Evolutionary conservation across 23 tunicate species (phyloP).

Genomic region (Trididemnum nubilum): DNA sequence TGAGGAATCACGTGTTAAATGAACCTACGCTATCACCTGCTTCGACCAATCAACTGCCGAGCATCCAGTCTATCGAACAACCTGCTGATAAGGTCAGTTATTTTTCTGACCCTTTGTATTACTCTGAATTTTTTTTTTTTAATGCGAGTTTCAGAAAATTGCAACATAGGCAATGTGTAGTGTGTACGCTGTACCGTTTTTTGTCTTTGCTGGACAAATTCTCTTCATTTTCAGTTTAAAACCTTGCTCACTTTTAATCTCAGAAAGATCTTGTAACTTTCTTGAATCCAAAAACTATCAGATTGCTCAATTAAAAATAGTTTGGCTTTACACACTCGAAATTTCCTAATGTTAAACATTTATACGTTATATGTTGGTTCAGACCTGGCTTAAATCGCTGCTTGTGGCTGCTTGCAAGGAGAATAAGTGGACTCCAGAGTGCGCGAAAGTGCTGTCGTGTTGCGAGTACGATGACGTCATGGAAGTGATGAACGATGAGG

Average conservation of each 20-base stretch:
- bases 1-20: constrained; percentile 11
- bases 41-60: neutral
- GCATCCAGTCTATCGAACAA: neutral
- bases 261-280: too few relatives aligned
- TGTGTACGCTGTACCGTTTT: too few relatives aligned
- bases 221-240: too few relatives aligned
- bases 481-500: constrained; percentile 48
- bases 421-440: constrained; percentile 47
- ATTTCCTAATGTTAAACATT: too few relatives aligned
- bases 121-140: neutral
- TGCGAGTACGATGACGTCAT: constrained; percentile 78
- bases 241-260: too few relatives aligned
- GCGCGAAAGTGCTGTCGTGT: constrained; percentile 48
- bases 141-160: too few relatives aligned
- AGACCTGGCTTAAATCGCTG: constrained; percentile 48
- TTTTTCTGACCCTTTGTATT: neutral
- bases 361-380: neutral
- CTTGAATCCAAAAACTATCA: neutral
- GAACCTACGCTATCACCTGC: constrained; percentile 4
- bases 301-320: neutral
- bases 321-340: too few relatives aligned
- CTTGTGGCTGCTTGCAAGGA: constrained; percentile 18
- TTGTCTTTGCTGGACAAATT: too few relatives aligned
- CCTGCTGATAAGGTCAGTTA: constrained; percentile 37
- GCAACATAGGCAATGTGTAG: neutral